Base-by-base conservation (phyloP, 2,113 vertebrate genomes). In the Tauraco erythrolophus region DNA sequence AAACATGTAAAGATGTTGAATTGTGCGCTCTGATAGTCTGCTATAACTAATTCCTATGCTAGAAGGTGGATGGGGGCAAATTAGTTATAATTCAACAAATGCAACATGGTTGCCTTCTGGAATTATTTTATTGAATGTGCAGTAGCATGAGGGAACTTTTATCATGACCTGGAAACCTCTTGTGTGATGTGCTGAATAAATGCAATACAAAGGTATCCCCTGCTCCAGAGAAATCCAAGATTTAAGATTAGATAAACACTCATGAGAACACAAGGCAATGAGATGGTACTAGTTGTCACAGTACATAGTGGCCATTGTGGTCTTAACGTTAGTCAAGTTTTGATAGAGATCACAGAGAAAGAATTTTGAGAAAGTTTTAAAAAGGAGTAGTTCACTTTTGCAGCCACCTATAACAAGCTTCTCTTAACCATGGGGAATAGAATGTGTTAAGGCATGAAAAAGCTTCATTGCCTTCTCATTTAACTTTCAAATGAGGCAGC, bases 401-500 rank as follows among this genome's bases (percentile, higher is more conserved):
- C 24, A 91, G 66, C 51, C 30, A 39, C 15, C 35, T 76, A 0
- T 57, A 89, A 75, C 66, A 77, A 91, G 25, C 27, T 70, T 6
- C 30, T 82, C 46, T 95, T 87, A 78, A 56, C 60, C 0, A 0
- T 39, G n/a, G 56, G 56, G 60, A 91, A 31, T 23, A 80, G 62
- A 57, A 78, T 19, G 17, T 71, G 19, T 92, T 78, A 58, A 84
- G 53, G 85, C 51, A 54, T 72, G 51, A 84, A 92, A 62, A 81
- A 7, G 25, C 51, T 91, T 89, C 62, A 19, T 85, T 84, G 30
- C 30, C 30, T 75, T 87, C 76, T 94, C 72, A 91, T 84, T 96
- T 95, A 53, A 78, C 69, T 96, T 89, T 56, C 64, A 92, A 89
- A 84, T 94, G 77, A 87, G 51, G 45, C 56, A 64, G 43, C 46